Base-by-base conservation (phyloP, 2,888 invertebrate species). In the Cheiracanthium punctorium region DNA sequence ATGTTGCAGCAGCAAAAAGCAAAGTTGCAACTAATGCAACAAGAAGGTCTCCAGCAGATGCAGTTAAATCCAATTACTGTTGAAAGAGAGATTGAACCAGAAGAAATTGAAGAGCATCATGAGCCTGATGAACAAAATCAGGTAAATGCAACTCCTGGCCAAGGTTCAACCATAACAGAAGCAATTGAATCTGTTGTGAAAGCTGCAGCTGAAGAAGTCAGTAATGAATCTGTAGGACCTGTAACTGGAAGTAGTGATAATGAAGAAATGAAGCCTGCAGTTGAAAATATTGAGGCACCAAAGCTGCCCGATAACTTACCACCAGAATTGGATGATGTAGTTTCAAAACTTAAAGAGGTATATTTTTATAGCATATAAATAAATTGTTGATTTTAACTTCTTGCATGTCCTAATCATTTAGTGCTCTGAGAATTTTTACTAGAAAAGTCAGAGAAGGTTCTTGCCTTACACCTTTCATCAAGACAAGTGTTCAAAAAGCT, bases 301-400 rank as follows among this genome's bases (percentile, higher is more conserved):
- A 91, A 92, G 84, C 90, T 93, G 71, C 93, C 93, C 7, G 91
- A 92, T 0, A 91, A 91, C 84, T 91, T 93, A 84, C 92, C 93
- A 8, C 91, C 92, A 48, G 92, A 92, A 52, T 90, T 93, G 79
- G 91, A 91, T 88, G 92, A 92, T 71, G 90, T 92, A 33, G 91
- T 93, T 76, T 91, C 91, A 75, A 91, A 91, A 82, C 90, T 93
- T 52, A 93, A 93, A 90, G 89, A 90, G 90, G 91, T 91, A 90
- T 88, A 90, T 91, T 52, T 48, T 7, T 37, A 7, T 37, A n/a
- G n/a, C n/a, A n/a, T n/a, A n/a, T n/a, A n/a, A n/a, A n/a, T n/a
- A n/a, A n/a, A n/a, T n/a, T n/a, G n/a, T n/a, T n/a, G n/a, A n/a
- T n/a, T n/a, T n/a, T n/a, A n/a, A n/a, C n/a, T n/a, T n/a, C n/a